Evolutionary conservation across 2,113 vertebrate genomes (phyloP), one percentile per base, ranked within the genome.

Genomic region (Vidua chalybeata): DNA sequence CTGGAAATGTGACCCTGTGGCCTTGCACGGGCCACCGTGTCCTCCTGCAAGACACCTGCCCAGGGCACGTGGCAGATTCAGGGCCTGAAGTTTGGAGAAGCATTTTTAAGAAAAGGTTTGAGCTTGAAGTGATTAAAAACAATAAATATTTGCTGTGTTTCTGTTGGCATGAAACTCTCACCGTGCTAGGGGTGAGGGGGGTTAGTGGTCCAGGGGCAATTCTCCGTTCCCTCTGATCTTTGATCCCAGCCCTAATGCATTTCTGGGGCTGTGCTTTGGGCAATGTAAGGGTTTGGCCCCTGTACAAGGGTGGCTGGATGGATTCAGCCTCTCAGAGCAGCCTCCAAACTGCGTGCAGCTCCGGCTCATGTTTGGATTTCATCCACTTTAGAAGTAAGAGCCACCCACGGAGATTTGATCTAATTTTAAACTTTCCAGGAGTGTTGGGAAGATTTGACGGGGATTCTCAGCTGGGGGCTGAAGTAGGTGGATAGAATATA

Each of bases 1-100:
- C 68, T 45, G 56, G 35, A 5, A 6, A 31, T 24, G 22, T 28
- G 23, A 91, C n/a, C 23, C 39, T 24, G 28, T 1, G 12, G 28
- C 48, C 85, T 54, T 14, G 5, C 0, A 0, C 12, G 35, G 45
- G 58, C 10, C 68, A 37, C 17, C 0, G 0, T 35, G 55, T 43
- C 43, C 59, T 94, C 48, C 30, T 67, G 52, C 35, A 81, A 48
- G 59, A 77, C 84, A 67, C 61, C 51, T 67, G 61, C 39, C 23
- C 37, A 24, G 55, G 31, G 37, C 71, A 64, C 8, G 0, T 80
- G 59, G n/a, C 16, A 72, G 49, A 26, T 41, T 41, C 37, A 20
- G 22, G 76, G 46, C 17, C 66, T 54, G 56, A 49, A 45, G 9
- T 23, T 11, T 45, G 33, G 75, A 78, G 77, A 63, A 87, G 7